These are phyloP conservation scores for Galleria mellonella DNA, from an alignment of 1,140 invertebrate species.

Conservation along the genomic window DNA sequence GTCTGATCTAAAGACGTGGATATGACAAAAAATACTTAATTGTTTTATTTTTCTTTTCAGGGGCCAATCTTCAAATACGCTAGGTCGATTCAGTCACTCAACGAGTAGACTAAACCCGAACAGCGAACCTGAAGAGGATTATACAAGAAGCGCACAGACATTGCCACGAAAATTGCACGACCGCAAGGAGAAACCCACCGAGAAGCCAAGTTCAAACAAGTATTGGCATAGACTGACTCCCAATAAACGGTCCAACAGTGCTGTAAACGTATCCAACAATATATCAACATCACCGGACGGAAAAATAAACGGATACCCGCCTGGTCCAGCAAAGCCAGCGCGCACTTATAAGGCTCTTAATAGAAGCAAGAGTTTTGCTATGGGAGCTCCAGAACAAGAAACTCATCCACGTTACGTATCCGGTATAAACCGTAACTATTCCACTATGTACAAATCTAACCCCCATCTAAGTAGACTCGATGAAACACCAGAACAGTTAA, in stretches of 20 bases:
- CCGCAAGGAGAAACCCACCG: slow-evolving; percentile 61
- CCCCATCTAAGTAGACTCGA: slow-evolving; percentile 82
- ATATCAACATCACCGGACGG: slow-evolving; percentile 69
- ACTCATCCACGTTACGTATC: slow-evolving; percentile 63
- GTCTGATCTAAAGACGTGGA: slow-evolving; percentile 1
- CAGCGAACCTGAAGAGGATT: slow-evolving; percentile 73
- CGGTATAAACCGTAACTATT: slow-evolving; percentile 61
- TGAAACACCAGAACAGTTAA: slow-evolving; percentile 82
- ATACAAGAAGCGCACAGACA: slow-evolving; percentile 83
- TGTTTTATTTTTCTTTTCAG: slow-evolving; percentile 62
- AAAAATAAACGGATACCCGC: slow-evolving; percentile 65
- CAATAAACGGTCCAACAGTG: slow-evolving; percentile 77
- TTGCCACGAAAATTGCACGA: slow-evolving; percentile 82
- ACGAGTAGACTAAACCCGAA: slow-evolving; percentile 80
- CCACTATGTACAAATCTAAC: slow-evolving; percentile 82
- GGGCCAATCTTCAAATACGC: slow-evolving; percentile 77
- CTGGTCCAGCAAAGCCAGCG: slow-evolving; percentile 81
- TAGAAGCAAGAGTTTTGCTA: slow-evolving; percentile 90
- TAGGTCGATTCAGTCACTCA: slow-evolving; percentile 87
- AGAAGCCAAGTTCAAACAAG: slow-evolving; percentile 66
- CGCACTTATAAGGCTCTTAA: slow-evolving; percentile 84
- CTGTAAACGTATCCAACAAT: slow-evolving; percentile 86
- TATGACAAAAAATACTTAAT: not conserved
- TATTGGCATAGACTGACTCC: slow-evolving; percentile 71
- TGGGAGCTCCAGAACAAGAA: slow-evolving; percentile 76